Base-by-base conservation (phyloP, 2,113 vertebrate species). In the Hassar affinis region DNA sequence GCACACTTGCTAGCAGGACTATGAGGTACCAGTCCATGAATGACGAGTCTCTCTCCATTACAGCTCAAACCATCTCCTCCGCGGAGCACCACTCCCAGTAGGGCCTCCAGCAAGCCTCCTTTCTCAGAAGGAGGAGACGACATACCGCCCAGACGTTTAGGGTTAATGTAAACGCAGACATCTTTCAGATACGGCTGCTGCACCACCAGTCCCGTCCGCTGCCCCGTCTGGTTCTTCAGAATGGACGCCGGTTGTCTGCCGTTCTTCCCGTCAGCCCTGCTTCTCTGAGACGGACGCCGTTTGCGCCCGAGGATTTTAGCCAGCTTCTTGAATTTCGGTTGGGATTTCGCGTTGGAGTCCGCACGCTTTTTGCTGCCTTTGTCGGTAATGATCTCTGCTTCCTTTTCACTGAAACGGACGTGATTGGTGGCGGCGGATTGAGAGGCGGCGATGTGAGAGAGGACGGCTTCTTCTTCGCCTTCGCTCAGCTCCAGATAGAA, bases 401-500 rank as follows among this genome's bases (percentile, higher is more conserved):
- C 96, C 5, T 96, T 95, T 83, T 99, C 97, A 47, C 96, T 92
- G 88, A 99, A 99, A 84, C 95, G 94, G 4, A 99, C 96, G 0
- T 95, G 96, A 89, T 97, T 98, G 84, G 95, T 96, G 38, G 93
- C 84, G 0, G 91, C 90, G 4, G 91, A 85, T 77, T 95, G 94
- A 8, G 89, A 90, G 78, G 91, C 87, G 8, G 78, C 83, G 51
- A 90, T 91, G 75, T 91, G 95, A 56, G 90, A 86, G 86, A 97
- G 88, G 0, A 92, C 88, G 0, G 87, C 85, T 91, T 97, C 96
- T 90, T 97, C 97, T 87, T 99, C 98, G 0, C 92, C 95, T 85
- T 98, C 97, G 79, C 97, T 98, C 85, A 99, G 78, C 88, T 99
- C 97, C 87, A 99, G 90, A 88, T 99, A 99, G 90, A 99, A 98